These are phyloP conservation scores for Speoplatyrhinus poulsoni DNA, from an alignment of 2,113 vertebrate genomes.

Conservation along the genomic window DNA sequence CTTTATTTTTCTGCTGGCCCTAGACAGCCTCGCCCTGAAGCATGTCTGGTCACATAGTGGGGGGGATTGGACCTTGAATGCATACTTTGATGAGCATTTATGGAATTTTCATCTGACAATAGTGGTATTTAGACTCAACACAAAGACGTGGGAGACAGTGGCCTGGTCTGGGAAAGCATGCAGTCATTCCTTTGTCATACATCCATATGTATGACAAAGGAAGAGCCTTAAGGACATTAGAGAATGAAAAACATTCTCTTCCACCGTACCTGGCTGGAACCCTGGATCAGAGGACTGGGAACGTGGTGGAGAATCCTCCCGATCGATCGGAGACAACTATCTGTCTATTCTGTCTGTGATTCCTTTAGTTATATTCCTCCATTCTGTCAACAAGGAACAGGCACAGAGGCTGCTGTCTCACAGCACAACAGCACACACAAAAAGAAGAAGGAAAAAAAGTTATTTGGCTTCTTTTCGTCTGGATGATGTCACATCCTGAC, in stretches of 20 bases:
- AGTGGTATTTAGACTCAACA: conserved; percentile 9
- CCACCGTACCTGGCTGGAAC: conserved; percentile 68
- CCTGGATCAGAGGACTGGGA: conserved; percentile 54
- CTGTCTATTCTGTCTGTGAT: conserved; percentile 36
- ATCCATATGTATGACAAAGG: conserved; percentile 9
- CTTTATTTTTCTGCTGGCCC: conserved; percentile 24
- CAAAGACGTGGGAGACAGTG: background rate
- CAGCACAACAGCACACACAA: conserved; percentile 28
- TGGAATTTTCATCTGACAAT: conserved; percentile 22
- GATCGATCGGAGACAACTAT: too few species aligned
- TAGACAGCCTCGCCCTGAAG: conserved; percentile 39
- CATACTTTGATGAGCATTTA: conserved; percentile 26
- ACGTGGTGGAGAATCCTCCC: conserved; percentile 39
- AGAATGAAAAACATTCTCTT: conserved; percentile 31
- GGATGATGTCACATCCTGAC: conserved; percentile 93
- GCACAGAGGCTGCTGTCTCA: conserved; percentile 50
- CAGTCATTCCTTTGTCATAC: background rate
- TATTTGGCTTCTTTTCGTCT: conserved; percentile 76
- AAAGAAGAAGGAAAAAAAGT: conserved; percentile 55
- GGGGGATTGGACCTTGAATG: conserved; percentile 5
- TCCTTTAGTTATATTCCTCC: conserved; percentile 34
- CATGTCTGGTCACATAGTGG: conserved; percentile 59
- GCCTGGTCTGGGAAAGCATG: background rate
- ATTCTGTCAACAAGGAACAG: conserved; percentile 30
- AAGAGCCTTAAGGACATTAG: background rate